These are phyloP conservation scores for Eufriesea mexicana DNA, from an alignment of 1,140 invertebrate species.

Conservation along the genomic window DNA sequence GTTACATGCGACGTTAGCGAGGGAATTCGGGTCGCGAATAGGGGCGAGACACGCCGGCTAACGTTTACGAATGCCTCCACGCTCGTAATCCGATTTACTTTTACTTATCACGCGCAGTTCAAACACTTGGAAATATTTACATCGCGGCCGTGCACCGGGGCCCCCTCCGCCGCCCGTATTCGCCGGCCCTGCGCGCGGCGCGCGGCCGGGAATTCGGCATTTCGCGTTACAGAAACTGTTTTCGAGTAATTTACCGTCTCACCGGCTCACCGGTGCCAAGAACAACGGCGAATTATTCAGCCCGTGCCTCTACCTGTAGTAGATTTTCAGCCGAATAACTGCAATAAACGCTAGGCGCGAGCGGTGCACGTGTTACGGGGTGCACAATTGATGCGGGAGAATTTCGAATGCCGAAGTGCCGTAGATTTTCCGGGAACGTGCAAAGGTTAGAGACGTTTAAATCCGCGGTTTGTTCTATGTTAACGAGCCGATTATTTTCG, in stretches of 20 bases:
- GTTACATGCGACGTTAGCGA: slow-evolving; percentile 41
- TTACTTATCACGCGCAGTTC: slow-evolving; percentile 39
- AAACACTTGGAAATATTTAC: slow-evolving; percentile 49
- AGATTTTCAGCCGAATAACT: slow-evolving; percentile 11
- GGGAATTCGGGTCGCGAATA: slow-evolving; percentile 27
- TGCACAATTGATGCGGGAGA: background rate
- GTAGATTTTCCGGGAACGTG: background rate
- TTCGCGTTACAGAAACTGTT: background rate
- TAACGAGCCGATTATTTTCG: slow-evolving; percentile 17
- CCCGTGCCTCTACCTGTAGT: background rate
- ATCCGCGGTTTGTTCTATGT: slow-evolving; percentile 10
- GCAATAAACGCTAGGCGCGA: background rate
- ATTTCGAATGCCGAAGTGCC: background rate
- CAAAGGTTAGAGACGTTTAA: background rate
- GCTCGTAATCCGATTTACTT: slow-evolving; percentile 49
- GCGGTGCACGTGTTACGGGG: background rate
- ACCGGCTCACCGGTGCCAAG: background rate
- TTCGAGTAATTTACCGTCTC: slow-evolving; percentile 13
- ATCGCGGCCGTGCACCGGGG: background rate
- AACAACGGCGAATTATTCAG: slow-evolving; percentile 19
- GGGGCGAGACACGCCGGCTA: background rate
- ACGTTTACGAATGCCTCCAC: slow-evolving; percentile 29
- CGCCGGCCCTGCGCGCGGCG: no score
- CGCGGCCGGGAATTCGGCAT: slow-evolving; percentile 16
- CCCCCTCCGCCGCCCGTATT: no score